Percentiles rank a stretch among this genome's conserved stretches.
phyloP scores from a whole-genome alignment of 2,797 vertebrate genomes.

The Botia kubotai region DNA sequence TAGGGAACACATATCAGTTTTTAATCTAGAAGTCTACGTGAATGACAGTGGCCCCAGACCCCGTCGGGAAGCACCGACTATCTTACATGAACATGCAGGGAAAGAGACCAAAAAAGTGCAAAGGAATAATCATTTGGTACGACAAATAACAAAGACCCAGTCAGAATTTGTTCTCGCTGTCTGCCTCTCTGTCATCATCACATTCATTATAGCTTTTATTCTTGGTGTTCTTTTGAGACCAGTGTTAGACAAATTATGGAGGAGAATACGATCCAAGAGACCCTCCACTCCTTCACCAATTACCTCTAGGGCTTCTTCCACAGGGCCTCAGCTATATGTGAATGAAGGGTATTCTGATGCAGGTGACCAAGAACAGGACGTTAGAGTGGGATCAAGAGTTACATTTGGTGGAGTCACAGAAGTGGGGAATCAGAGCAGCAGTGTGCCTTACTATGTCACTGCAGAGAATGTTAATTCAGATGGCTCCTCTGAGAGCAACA shows the following conservation, averaged over 20 bases:
- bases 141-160: slow-evolving; percentile 19
- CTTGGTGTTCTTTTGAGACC: slow-evolving; percentile 86
- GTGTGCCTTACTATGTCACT: slow-evolving; percentile 72
- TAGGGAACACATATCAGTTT: slow-evolving; percentile 65
- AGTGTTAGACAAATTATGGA: slow-evolving; percentile 77
- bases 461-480: slow-evolving; percentile 51
- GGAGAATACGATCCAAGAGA: slow-evolving; percentile 64
- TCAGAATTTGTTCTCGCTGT: slow-evolving; percentile 80
- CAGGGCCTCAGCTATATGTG: slow-evolving; percentile 68
- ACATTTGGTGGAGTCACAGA: slow-evolving; percentile 68
- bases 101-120: neutral
- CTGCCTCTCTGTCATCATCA: slow-evolving; percentile 86
- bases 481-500: slow-evolving; percentile 53
- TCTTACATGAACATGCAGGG: neutral
- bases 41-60: slow-evolving; percentile 59
- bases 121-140: slow-evolving; percentile 22
- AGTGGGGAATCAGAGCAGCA: slow-evolving; percentile 36
- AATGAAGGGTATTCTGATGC: slow-evolving; percentile 80
- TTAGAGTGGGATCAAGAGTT: slow-evolving; percentile 72
- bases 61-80: slow-evolving; percentile 60
- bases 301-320: slow-evolving; percentile 41
- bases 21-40: slow-evolving; percentile 71
- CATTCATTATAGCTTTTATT: slow-evolving; percentile 87
- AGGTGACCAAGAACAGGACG: slow-evolving; percentile 54
- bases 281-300: slow-evolving; percentile 34